Conservation (phyloP, 2,888 invertebrate species). For the Platynereis dumerilii region DNA sequence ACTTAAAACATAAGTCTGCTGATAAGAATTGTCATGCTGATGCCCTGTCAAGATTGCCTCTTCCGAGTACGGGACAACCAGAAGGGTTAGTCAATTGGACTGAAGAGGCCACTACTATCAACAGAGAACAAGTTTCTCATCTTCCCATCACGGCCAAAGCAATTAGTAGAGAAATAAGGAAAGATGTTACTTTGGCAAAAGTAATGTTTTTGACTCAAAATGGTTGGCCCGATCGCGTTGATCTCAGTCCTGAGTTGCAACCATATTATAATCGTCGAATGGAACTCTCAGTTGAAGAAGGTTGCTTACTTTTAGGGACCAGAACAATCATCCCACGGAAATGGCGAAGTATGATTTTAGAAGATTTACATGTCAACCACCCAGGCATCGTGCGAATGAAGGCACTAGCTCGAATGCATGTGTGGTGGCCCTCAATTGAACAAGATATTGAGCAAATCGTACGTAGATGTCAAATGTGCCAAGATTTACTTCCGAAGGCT, state of each 20-base stretch:
- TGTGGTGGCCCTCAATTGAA: constrained; percentile 41
- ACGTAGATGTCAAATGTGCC: constrained; percentile 25
- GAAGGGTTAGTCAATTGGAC: background rate
- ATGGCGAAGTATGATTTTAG: constrained; percentile 24
- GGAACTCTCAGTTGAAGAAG: constrained; percentile 29
- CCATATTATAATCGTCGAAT: background rate
- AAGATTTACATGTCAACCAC: constrained; percentile 35
- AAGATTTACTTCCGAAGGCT: constrained; percentile 27
- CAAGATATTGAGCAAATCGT: constrained; percentile 28
- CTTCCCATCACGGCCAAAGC: constrained; percentile 2
- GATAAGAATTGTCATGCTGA: constrained; percentile 1
- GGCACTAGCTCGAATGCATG: constrained; percentile 34
- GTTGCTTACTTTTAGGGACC: constrained; percentile 32
- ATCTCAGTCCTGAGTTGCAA: no score
- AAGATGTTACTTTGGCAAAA: background rate
- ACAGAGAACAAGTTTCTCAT: no score
- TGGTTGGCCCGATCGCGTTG: no score
- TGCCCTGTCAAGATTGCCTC: background rate
- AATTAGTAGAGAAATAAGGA: background rate
- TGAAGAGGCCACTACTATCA: no score
- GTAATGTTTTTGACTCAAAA: background rate
- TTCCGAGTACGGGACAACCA: background rate
- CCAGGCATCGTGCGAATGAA: constrained; percentile 41
- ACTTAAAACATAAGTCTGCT: background rate
- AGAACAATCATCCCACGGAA: constrained; percentile 34